phyloP scores from a whole-genome alignment of 92 coral and sea anemone species.

The Phymanthus crucifer region DNA sequence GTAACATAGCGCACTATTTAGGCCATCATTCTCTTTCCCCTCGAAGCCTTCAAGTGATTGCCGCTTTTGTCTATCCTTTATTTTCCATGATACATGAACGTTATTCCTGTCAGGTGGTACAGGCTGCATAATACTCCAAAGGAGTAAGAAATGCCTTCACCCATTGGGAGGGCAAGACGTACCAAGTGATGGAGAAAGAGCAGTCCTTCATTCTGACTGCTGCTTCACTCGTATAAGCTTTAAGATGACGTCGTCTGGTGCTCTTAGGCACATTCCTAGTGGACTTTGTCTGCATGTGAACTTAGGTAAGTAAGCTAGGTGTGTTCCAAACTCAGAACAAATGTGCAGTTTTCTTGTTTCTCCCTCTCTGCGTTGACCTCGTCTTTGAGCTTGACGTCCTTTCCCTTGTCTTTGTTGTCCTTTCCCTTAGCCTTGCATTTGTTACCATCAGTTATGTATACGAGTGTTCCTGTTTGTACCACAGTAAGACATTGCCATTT shows the following conservation, averaged over 20 bases:
- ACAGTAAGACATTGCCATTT: neutral
- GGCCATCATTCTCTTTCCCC: too few species aligned
- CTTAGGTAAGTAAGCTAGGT: conserved; percentile 13
- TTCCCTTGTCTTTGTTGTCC: neutral
- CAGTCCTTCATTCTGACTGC: conserved; percentile 59
- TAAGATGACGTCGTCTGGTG: conserved; percentile 36
- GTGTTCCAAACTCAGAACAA: neutral
- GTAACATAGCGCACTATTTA: too few species aligned
- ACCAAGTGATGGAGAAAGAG: conserved; percentile 23
- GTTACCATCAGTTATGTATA: neutral
- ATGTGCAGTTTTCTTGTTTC: neutral
- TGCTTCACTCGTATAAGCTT: conserved; percentile 40
- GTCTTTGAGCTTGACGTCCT: neutral
- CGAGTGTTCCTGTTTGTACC: neutral
- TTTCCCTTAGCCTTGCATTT: too few species aligned
- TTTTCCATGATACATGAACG: neutral
- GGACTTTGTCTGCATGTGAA: conserved; percentile 48
- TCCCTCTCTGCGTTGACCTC: neutral
- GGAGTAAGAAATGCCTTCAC: conserved; percentile 46
- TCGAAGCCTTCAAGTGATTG: neutral
- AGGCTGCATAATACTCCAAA: conserved; percentile 46
- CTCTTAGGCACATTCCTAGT: conserved; percentile 44
- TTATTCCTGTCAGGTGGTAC: conserved; percentile 35
- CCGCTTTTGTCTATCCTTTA: neutral
- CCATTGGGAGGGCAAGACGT: conserved; percentile 41